phyloP scores from a whole-genome alignment of 1,140 invertebrate species.

The Drosophila lini region DNA sequence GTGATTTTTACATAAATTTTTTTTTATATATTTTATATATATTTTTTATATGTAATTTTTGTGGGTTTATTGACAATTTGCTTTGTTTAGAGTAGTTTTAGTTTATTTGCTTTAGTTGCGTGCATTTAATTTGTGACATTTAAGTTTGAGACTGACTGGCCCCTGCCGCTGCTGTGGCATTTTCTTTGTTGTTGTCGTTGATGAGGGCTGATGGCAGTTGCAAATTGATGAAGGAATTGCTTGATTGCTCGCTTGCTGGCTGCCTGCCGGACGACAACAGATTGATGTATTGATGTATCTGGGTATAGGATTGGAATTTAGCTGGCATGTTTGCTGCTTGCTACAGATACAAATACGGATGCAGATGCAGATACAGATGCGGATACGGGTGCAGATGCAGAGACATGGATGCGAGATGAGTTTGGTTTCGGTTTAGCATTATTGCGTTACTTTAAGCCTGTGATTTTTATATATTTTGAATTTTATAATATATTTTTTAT shows the following conservation, averaged over 20 bases:
- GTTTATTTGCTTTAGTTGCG: constrained; percentile 55
- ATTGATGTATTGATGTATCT: constrained; percentile 65
- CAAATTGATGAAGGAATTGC: constrained; percentile 71
- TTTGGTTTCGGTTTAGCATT: constrained; percentile 59
- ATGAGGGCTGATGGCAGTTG: constrained; percentile 70
- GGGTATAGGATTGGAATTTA: constrained; percentile 45
- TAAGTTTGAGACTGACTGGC: constrained; percentile 23
- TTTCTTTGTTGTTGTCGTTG: constrained; percentile 34
- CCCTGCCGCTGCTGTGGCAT: constrained; percentile 43
- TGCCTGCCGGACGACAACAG: constrained; percentile 32
- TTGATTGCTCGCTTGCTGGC: constrained; percentile 63
- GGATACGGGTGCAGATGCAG: constrained; percentile 43
- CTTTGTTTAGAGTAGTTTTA: constrained; percentile 40
- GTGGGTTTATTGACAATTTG: constrained; percentile 26
- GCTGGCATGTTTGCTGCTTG: constrained; percentile 60
- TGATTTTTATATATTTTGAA: constrained; percentile 8
- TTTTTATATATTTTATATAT: constrained; percentile 6
- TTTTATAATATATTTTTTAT: constrained; percentile 14
- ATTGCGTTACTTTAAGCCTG: constrained; percentile 32
- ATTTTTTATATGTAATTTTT: constrained; percentile 1
- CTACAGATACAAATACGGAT: constrained; percentile 34
- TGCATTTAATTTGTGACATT: constrained; percentile 56
- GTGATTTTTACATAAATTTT: constrained; percentile 19
- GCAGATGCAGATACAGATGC: constrained; percentile 45
- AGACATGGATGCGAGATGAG: constrained; percentile 53